Conservation (phyloP, 2,888 invertebrate genomes). For the Agriopis leucophaearia region DNA sequence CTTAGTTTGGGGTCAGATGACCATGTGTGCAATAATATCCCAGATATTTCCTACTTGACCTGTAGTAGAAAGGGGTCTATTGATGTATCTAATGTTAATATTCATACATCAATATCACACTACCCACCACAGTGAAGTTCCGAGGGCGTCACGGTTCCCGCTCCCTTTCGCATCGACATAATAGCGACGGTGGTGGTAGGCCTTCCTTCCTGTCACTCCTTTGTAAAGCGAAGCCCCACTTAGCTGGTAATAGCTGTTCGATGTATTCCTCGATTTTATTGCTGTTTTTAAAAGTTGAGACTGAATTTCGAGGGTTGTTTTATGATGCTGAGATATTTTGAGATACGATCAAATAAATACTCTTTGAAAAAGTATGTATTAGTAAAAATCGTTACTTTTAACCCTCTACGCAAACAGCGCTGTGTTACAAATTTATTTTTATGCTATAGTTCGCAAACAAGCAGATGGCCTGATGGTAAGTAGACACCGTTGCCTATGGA, state of each 20-base stretch:
- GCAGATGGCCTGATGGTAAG: no score
- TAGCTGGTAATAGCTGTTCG: conserved; percentile 21
- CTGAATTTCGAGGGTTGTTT: conserved; percentile 1
- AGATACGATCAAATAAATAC: no score
- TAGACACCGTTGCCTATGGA: no score
- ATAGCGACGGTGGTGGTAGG: conserved; percentile 3
- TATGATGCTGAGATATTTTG: background rate
- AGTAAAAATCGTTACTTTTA: no score
- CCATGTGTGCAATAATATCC: no score
- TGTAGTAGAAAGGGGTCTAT: no score
- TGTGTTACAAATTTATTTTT: no score
- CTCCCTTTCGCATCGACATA: background rate
- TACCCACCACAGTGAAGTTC: background rate
- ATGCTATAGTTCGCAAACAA: no score
- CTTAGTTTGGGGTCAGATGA: no score
- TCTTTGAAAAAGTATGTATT: no score
- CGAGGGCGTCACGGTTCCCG: conserved; percentile 16
- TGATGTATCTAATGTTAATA: conserved; percentile 4
- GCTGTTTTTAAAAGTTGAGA: conserved; percentile 11
- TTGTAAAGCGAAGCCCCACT: conserved; percentile 12
- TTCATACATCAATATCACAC: conserved; percentile 18
- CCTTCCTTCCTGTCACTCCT: conserved; percentile 20
- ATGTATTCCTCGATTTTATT: conserved; percentile 19
- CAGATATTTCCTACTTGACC: no score
- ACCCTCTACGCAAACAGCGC: no score